A percentile compares a stretch with the other conserved stretches of the same genome.
These are phyloP conservation scores for Syngnathus scovelli DNA, from an alignment of 2,113 vertebrate species.

Conservation along the genomic window DNA sequence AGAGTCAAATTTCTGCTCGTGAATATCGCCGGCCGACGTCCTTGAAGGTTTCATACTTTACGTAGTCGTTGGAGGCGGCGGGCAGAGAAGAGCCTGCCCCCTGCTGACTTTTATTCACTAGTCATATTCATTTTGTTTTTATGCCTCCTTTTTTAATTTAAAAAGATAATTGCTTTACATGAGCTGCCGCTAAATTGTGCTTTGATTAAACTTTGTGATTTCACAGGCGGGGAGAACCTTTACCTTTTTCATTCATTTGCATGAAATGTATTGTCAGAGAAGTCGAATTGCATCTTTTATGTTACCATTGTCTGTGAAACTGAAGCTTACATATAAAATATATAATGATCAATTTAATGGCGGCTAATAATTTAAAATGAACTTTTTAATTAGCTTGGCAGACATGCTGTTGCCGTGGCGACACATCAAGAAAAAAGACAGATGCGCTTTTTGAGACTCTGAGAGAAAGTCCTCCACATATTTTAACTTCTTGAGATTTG, in stretches of 20 bases:
- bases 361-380: background rate
- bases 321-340: background rate
- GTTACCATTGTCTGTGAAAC: background rate
- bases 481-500: too few relatives aligned
- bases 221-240: background rate
- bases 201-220: background rate
- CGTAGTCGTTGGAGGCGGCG: constrained; percentile 20
- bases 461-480: too few relatives aligned
- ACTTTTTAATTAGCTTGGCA: background rate
- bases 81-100: constrained; percentile 19
- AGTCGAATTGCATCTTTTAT: background rate
- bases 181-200: background rate
- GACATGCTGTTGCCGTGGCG: too few relatives aligned
- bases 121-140: background rate
- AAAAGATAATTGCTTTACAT: background rate
- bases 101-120: constrained; percentile 5
- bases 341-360: background rate
- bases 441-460: too few relatives aligned
- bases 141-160: constrained; percentile 6
- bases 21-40: constrained; percentile 15
- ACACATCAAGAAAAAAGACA: too few relatives aligned
- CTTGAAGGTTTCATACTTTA: constrained; percentile 45
- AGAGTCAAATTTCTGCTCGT: constrained; percentile 17
- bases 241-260: background rate
- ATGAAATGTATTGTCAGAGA: background rate